These are phyloP conservation scores for Cynodonichthys magdalenae DNA, from an alignment of 2,797 vertebrate species.

Conservation along the genomic window DNA sequence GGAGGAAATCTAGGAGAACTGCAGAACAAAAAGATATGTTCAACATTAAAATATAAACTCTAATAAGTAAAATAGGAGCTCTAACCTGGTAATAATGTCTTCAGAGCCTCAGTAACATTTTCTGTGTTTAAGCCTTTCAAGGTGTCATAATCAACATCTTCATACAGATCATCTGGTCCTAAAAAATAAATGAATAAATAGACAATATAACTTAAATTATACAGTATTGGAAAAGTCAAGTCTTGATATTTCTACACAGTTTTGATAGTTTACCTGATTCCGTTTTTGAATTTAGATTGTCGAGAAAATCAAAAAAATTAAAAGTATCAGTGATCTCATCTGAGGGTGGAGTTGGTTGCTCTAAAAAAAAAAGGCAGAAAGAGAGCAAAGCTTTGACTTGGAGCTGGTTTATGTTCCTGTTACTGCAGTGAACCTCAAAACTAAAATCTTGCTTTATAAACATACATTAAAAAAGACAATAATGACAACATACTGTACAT, in stretches of 20 bases:
- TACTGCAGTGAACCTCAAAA: not conserved
- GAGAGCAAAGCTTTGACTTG: too few relatives aligned
- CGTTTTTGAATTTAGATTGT: not conserved
- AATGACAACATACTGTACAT: not conserved
- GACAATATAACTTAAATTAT: not conserved
- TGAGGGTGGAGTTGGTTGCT: not conserved
- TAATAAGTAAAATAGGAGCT: not conserved
- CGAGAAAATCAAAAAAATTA: slow-evolving; percentile 9
- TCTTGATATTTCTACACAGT: not conserved
- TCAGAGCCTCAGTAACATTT: not conserved
- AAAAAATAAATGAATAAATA: not conserved
- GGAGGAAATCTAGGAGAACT: not conserved
- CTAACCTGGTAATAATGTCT: slow-evolving; percentile 7
- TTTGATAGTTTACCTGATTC: not conserved
- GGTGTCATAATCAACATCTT: not conserved
- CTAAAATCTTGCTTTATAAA: too few relatives aligned
- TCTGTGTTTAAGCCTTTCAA: not conserved
- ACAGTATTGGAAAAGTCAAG: not conserved
- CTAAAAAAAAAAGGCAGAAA: slow-evolving; percentile 1
- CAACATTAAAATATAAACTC: not conserved
- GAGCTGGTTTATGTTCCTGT: not conserved
- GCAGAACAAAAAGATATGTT: not conserved
- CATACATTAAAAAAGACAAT: too few relatives aligned
- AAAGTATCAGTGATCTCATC: not conserved
- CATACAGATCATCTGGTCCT: not conserved